Evolutionary conservation across 2,888 invertebrate genomes (phyloP).

Genomic region (Eubasilissa splendida): DNA sequence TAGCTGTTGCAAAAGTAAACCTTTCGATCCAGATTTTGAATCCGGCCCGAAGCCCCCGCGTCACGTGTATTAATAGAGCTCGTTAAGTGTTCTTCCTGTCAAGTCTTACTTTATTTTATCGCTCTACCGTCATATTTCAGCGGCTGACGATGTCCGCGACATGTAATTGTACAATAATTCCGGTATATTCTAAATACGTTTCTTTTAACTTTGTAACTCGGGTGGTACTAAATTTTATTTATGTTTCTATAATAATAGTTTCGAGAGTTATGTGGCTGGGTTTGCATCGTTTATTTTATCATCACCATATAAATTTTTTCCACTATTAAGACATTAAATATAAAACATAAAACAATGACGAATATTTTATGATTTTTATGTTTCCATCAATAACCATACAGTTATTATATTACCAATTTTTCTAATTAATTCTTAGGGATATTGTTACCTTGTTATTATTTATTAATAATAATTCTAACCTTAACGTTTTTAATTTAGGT

Average conservation of each 20-base stretch:
- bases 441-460: too few species aligned
- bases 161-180: conserved; percentile 24
- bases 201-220: conserved; percentile 1
- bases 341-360: too few species aligned
- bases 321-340: background rate
- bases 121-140: conserved; percentile 63
- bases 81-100: conserved; percentile 31
- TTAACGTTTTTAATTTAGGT: too few species aligned
- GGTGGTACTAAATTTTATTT: too few species aligned
- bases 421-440: too few species aligned
- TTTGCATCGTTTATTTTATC: background rate
- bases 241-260: too few species aligned
- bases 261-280: too few species aligned
- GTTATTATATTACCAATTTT: too few species aligned
- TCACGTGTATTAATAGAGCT: conserved; percentile 37
- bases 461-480: too few species aligned
- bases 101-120: conserved; percentile 41
- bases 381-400: too few species aligned
- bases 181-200: conserved; percentile 16
- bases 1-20: background rate
- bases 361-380: too few species aligned
- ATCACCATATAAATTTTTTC: background rate
- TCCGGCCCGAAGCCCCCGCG: conserved; percentile 23
- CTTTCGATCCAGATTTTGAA: conserved; percentile 11
- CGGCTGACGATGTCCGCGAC: conserved; percentile 57